Conservation (phyloP, 1,140 invertebrate genomes). For the Elymnias hypermnestra region DNA sequence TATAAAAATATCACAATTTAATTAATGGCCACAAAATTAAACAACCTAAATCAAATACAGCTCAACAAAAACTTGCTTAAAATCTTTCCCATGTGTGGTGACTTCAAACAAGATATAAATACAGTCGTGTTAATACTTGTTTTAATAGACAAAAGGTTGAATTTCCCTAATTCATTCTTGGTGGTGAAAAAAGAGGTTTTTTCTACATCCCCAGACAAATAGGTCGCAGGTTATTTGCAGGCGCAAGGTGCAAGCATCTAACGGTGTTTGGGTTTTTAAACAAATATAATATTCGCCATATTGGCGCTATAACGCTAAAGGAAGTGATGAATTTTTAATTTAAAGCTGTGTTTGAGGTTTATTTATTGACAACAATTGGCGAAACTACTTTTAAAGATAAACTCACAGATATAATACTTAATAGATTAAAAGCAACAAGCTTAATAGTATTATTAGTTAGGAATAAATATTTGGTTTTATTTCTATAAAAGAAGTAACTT, state of each 20-base stretch:
- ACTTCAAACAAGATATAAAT: constrained; percentile 24
- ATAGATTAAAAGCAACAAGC: too few species aligned
- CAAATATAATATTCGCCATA: constrained; percentile 52
- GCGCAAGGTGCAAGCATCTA: constrained; percentile 65
- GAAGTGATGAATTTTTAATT: constrained; percentile 34
- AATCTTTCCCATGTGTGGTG: constrained; percentile 68
- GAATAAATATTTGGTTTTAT: too few species aligned
- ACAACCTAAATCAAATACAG: constrained; percentile 52
- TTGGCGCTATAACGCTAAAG: constrained; percentile 42
- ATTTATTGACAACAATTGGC: too few species aligned
- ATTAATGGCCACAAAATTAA: constrained; percentile 57
- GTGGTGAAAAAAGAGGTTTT: constrained; percentile 15
- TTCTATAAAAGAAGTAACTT: too few species aligned
- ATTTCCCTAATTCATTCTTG: constrained; percentile 9
- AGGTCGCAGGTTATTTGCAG: constrained; percentile 71
- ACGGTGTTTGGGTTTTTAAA: constrained; percentile 57
- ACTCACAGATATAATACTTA: too few species aligned
- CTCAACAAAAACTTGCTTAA: constrained; percentile 50
- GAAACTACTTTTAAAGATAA: too few species aligned
- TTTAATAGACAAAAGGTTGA: constrained; percentile 15
- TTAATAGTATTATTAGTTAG: too few species aligned
- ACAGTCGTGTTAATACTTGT: constrained; percentile 8
- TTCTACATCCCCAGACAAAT: constrained; percentile 58
- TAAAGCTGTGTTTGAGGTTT: constrained; percentile 17
- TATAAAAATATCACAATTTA: constrained; percentile 49